These are phyloP conservation scores for Ctenicera cuprea DNA, from an alignment of 2,888 invertebrate genomes.

Conservation along the genomic window DNA sequence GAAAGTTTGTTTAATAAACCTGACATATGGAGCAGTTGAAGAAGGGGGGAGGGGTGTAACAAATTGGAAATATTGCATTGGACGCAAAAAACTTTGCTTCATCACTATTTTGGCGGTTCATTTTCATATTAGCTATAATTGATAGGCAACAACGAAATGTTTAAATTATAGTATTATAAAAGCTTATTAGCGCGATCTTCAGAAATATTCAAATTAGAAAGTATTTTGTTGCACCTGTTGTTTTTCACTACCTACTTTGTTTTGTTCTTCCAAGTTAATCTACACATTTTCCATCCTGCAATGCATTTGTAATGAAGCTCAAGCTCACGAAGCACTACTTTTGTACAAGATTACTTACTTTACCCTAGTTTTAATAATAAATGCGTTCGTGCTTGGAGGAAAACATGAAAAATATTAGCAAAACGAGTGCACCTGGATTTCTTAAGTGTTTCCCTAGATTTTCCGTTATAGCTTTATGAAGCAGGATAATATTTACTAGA, in stretches of 20 bases:
- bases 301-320: slow-evolving; percentile 6
- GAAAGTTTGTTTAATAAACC: too few relatives aligned
- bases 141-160: too few relatives aligned
- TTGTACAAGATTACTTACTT: neutral
- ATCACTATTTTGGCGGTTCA: too few relatives aligned
- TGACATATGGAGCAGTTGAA: too few relatives aligned
- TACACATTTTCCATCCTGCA: neutral
- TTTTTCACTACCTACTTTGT: neutral
- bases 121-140: too few relatives aligned
- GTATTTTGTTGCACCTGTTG: too few relatives aligned
- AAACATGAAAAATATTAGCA: neutral
- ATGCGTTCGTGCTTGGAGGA: neutral
- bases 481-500: neutral
- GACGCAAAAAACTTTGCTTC: too few relatives aligned
- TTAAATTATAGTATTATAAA: too few relatives aligned
- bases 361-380: slow-evolving; percentile 4
- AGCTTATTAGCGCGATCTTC: too few relatives aligned
- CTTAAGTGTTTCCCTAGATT: neutral
- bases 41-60: too few relatives aligned
- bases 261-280: neutral
- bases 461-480: neutral
- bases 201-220: too few relatives aligned
- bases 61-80: too few relatives aligned
- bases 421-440: neutral
- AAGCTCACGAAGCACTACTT: neutral